Percentiles rank a stretch among this genome's conserved stretches.
Evolutionary conservation across 2,888 invertebrate species (phyloP).

Genomic region (Erpobdella octoculata): DNA sequence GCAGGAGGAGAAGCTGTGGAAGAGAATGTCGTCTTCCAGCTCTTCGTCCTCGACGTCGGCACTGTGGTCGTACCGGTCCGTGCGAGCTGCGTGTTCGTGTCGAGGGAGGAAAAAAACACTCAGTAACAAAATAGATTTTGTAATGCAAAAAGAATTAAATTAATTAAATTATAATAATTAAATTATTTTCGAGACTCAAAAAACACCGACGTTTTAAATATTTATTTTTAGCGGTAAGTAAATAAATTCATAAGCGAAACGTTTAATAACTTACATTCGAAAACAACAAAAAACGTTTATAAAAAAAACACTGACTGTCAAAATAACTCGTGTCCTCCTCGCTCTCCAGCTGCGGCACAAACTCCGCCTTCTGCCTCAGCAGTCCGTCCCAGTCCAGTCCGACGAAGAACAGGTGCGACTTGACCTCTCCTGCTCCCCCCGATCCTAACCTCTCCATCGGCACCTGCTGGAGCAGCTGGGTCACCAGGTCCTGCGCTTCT

Average conservation of each 20-base stretch:
- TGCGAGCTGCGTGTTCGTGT: constrained; percentile 22
- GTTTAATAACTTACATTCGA: background rate
- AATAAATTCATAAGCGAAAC: constrained; percentile 54
- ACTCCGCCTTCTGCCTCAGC: constrained; percentile 91
- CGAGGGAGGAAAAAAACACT: constrained; percentile 58
- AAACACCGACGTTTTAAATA: constrained; percentile 53
- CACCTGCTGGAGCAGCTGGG: constrained; percentile 78
- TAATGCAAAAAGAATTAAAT: no score
- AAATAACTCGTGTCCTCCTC: constrained; percentile 89
- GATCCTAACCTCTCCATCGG: constrained; percentile 86
- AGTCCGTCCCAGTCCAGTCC: constrained; percentile 92
- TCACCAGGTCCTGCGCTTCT: constrained; percentile 86
- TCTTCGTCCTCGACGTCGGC: constrained; percentile 21
- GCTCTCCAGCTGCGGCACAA: constrained; percentile 93
- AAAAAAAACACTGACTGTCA: constrained; percentile 67
- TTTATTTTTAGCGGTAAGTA: no score
- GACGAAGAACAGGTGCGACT: constrained; percentile 87
- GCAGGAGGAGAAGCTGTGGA: constrained; percentile 14
- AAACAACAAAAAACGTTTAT: background rate
- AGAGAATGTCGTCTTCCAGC: constrained; percentile 26
- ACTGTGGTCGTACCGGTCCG: constrained; percentile 30
- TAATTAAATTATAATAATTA: no score
- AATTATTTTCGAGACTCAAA: no score
- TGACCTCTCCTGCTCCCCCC: constrained; percentile 68
- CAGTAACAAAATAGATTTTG: no score